These are phyloP conservation scores for Synanthedon myopaeformis DNA, from an alignment of 2,888 invertebrate genomes.

Conservation along the genomic window DNA sequence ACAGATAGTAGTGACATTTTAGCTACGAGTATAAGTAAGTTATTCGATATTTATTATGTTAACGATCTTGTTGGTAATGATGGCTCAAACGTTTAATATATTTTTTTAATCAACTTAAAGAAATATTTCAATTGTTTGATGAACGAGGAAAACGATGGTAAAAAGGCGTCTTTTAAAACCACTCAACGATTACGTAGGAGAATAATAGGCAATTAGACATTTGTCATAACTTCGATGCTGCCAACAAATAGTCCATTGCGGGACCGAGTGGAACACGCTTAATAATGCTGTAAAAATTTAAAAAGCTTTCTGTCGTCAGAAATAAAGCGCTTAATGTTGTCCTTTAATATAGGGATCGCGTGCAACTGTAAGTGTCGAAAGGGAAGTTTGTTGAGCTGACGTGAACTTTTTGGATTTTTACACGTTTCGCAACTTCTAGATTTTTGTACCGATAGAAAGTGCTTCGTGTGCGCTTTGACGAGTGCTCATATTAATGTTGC, in stretches of 20 bases:
- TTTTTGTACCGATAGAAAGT: background rate
- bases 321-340: slow-evolving; percentile 14
- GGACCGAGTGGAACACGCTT: slow-evolving; percentile 1
- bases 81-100: too few relatives aligned
- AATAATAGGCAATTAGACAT: background rate
- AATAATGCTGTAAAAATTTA: slow-evolving; percentile 17
- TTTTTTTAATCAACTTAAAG: too few relatives aligned
- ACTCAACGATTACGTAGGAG: too few relatives aligned
- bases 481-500: background rate
- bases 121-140: too few relatives aligned
- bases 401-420: slow-evolving; percentile 7
- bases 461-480: background rate
- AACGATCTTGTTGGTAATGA: too few relatives aligned
- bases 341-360: slow-evolving; percentile 30
- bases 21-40: too few relatives aligned
- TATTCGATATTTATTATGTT: too few relatives aligned
- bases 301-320: slow-evolving; percentile 18
- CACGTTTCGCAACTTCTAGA: background rate
- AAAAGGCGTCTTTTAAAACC: too few relatives aligned
- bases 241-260: background rate
- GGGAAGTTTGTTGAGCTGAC: slow-evolving; percentile 17
- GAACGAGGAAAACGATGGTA: too few relatives aligned
- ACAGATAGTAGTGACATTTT: background rate
- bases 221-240: background rate
- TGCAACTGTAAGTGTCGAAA: slow-evolving; percentile 22